These are phyloP conservation scores for Aix galericulata DNA, from an alignment of 2,113 vertebrate genomes.

Conservation along the genomic window DNA sequence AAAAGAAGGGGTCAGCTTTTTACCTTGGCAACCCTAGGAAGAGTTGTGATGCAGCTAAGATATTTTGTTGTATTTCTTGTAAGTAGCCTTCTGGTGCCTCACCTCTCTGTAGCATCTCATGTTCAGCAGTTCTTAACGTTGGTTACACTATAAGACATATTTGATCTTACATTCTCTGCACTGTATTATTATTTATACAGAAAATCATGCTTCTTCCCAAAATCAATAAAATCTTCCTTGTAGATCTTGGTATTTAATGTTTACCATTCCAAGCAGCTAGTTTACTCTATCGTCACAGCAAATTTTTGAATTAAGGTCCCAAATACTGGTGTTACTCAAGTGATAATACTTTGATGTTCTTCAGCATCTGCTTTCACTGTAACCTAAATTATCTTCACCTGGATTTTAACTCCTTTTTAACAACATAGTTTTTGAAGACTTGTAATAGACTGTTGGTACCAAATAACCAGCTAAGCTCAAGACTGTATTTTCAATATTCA, in stretches of 20 bases:
- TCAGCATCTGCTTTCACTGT: background rate
- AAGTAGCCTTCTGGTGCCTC: background rate
- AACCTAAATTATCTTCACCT: background rate
- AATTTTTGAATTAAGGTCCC: background rate
- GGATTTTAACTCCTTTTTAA: background rate
- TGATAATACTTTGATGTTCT: fast-evolving
- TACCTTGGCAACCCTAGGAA: background rate
- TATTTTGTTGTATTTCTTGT: background rate
- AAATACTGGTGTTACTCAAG: background rate
- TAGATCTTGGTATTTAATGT: fast-evolving
- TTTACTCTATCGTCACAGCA: background rate
- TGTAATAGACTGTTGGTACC: fast-evolving
- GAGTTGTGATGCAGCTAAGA: background rate
- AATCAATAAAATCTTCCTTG: background rate
- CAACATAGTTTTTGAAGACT: background rate
- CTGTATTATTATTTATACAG: background rate
- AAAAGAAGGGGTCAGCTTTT: background rate
- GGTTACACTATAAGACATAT: background rate
- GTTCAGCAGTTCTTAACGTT: background rate
- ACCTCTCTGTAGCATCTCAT: background rate
- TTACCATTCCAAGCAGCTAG: background rate
- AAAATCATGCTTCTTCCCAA: background rate
- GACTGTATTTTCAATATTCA: background rate
- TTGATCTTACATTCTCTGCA: fast-evolving
- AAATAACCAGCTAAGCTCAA: background rate